Evolutionary conservation across 2,888 invertebrate genomes (phyloP), one percentile per base, ranked within the genome.

Genomic region (Rhopalosiphum nymphaeae): DNA sequence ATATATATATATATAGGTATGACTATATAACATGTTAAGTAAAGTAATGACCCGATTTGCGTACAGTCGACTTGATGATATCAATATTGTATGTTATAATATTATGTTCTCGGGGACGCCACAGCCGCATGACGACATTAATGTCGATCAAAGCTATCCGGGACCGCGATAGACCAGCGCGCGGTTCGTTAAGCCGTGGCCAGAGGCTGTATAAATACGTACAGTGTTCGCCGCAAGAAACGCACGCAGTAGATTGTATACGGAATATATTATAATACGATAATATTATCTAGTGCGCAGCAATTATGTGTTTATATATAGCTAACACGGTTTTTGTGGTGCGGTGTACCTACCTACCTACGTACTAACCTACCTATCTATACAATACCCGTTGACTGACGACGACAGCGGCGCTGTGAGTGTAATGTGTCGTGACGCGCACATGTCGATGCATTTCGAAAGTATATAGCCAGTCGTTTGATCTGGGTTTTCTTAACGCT

Each of bases 251-350:
- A 21, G 36, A 78, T 78, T 78, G 78, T 78, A 36, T 36, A 36
- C 9, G 36, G 78, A 78, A 78, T 78, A 78, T 78, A 78, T 78
- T 78, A 78, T 78, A 78, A 36, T 67, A 67, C 67, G 78, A 78
- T 78, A 78, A 78, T 78, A 78, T 78, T 78, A 78, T 78, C 78
- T 78, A 36, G 78, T 78, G 78, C 78, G 21, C 78, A 78, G 78
- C 36, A 78, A 78, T 42, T 78, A 78, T 67, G 29, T 67, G 67
- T 67, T 67, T 67, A 67, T 78, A 36, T 78, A 21, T 42, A 78
- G 36, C 36, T 21, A 78, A 78, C 78, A 78, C 9, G 78, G 78
- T 78, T 78, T 78, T 78, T 78, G 78, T 21, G 78, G 36, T 78
- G 36, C 78, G 78, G 36, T 42, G 78, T 78, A 78, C 9, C 36